Evolutionary conservation across 2,113 vertebrate genomes (phyloP), one percentile per base, ranked within the genome.

Genomic region (Oryzias javanicus): DNA sequence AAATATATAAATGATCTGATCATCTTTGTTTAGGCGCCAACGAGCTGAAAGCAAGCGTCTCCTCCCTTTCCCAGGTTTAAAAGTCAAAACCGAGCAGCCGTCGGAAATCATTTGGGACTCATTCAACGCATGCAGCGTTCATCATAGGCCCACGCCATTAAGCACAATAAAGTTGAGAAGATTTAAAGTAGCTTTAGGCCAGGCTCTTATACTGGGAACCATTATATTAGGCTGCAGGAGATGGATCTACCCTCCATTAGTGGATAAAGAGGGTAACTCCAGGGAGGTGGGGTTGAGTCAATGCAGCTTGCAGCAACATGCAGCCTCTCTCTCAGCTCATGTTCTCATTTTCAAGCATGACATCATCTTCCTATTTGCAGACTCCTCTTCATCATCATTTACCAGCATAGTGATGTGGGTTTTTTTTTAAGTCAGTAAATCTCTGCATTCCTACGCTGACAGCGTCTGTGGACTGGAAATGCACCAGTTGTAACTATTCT

Each of bases 1-100:
- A 57, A 41, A 71, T 67, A 74, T 67, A 67, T 45, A 5, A 17
- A 50, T 18, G 0, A 48, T 61, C 62, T 64, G 70, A 68, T 78
- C 65, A 71, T 65, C 59, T 74, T 42, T 40, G 55, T 46, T 10
- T 52, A 55, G 60, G 45, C 18, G 3, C 49, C 25, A 42, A 57
- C 42, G 55, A 55, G 52, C 42, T 24, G 57, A 44, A 48, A 20
- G 47, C 67, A 71, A 71, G 8, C 10, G 12, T 12, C 60, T 27
- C 44, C 55, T 67, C 57, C 25, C 35, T 55, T 20, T 59, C 4
- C 40, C 20, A 64, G 62, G 54, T 60, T 55, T 50, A 44, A 48
- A 70, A 55, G 54, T 63, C 61, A 25, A 5, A 14, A 41, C 1
- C 8, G 40, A 45, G 64, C 57, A 47, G 1, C 58, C 56, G 67